phyloP scores from a whole-genome alignment of 2,113 vertebrate species.

The Rostratula benghalensis region DNA sequence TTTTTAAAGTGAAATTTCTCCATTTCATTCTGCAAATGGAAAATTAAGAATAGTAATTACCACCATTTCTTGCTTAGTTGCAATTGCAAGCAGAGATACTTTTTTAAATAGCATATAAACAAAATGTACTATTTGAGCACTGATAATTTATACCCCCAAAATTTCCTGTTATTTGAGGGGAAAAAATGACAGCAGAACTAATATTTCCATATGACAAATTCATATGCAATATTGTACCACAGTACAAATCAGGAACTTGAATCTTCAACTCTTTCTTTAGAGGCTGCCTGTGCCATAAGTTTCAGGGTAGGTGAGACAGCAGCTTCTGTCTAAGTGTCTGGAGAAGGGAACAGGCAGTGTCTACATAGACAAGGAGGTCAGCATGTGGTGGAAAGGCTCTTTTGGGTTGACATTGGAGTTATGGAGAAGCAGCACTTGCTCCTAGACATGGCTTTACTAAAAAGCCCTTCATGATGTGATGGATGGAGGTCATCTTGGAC shows the following conservation, averaged over 20 bases:
- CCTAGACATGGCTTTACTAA: background rate
- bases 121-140: background rate
- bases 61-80: background rate
- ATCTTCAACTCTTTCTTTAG: background rate
- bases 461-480: background rate
- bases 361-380: background rate
- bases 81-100: background rate
- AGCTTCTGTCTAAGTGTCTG: background rate
- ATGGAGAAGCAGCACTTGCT: background rate
- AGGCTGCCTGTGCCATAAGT: background rate
- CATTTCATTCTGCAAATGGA: background rate
- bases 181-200: background rate
- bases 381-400: background rate
- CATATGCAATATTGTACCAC: background rate
- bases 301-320: background rate
- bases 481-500: too few species aligned
- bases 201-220: background rate
- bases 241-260: background rate
- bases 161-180: background rate
- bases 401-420: background rate
- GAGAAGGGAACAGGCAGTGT: background rate
- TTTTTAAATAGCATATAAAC: background rate
- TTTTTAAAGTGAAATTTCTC: background rate
- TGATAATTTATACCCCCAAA: background rate
- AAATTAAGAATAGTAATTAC: background rate